These are phyloP conservation scores for Melanocharis versteri DNA, from an alignment of 2,113 vertebrate genomes.

Conservation along the genomic window DNA sequence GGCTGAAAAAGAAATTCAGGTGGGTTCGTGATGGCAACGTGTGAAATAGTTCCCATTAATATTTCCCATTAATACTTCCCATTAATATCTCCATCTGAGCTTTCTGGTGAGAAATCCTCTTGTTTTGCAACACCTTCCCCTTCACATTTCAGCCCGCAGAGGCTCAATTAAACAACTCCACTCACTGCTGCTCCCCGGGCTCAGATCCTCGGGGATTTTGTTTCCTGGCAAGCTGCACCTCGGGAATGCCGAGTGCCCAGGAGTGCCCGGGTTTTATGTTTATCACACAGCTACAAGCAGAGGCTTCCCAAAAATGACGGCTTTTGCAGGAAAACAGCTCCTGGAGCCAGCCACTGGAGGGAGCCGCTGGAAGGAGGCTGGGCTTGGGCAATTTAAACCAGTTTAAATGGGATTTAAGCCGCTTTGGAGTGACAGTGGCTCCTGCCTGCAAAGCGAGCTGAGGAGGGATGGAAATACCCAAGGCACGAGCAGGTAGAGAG, in stretches of 20 bases:
- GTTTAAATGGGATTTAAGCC: background rate
- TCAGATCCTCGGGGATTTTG: background rate
- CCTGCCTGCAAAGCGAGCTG: background rate
- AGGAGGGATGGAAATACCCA: background rate
- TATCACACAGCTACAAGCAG: fast-evolving
- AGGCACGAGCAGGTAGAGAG: fast-evolving
- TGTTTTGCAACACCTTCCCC: background rate
- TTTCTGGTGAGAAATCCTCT: background rate
- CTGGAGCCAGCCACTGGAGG: conserved; percentile 5
- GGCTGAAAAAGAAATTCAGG: background rate
- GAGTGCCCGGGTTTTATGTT: background rate
- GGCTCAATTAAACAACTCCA: background rate
- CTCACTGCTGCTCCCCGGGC: background rate
- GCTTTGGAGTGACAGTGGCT: fast-evolving
- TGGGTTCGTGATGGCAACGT: background rate
- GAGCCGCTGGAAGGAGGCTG: background rate
- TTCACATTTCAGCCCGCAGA: background rate
- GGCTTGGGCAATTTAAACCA: background rate
- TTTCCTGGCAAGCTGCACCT: background rate
- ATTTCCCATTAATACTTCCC: too few relatives aligned
- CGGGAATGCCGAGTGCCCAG: background rate
- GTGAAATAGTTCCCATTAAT: background rate
- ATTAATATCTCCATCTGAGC: background rate
- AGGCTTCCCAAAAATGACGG: fast-evolving
- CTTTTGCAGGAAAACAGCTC: background rate